phyloP scores from a whole-genome alignment of 2,888 invertebrate genomes.

The Caenorhabditis sp. region DNA sequence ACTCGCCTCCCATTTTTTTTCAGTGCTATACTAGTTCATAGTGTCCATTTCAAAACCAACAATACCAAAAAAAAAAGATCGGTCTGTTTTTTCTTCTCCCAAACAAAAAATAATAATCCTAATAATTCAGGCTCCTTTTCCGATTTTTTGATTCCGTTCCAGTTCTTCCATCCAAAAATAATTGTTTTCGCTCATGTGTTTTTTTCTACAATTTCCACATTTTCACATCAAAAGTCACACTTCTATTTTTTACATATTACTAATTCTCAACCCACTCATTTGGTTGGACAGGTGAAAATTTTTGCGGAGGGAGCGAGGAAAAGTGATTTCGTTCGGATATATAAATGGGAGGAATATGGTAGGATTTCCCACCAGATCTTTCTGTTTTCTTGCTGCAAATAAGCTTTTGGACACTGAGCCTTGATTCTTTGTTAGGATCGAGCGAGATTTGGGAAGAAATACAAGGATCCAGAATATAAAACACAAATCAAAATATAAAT shows the following conservation, averaged over 20 bases:
- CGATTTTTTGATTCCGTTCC: neutral
- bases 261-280: constrained; percentile 57
- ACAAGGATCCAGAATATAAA: neutral
- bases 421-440: neutral
- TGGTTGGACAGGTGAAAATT: constrained; percentile 18
- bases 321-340: constrained; percentile 42
- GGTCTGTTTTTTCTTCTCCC: constrained; percentile 10
- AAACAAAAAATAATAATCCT: constrained; percentile 14
- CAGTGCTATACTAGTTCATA: constrained; percentile 46
- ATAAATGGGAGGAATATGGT: constrained; percentile 40
- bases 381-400: neutral
- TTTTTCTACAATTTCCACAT: constrained; percentile 18
- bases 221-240: constrained; percentile 60
- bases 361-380: neutral
- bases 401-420: neutral
- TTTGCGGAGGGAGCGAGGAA: neutral
- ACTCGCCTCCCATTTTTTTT: constrained; percentile 13
- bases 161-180: constrained; percentile 39
- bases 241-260: neutral
- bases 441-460: neutral
- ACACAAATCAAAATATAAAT: neutral
- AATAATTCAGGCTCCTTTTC: neutral
- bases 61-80: neutral
- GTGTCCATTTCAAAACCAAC: constrained; percentile 27
- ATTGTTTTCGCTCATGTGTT: constrained; percentile 54